Evolutionary conservation across 2,797 vertebrate species (phyloP), one percentile per base, ranked within the genome.

Genomic region (Myripristis murdjan): DNA sequence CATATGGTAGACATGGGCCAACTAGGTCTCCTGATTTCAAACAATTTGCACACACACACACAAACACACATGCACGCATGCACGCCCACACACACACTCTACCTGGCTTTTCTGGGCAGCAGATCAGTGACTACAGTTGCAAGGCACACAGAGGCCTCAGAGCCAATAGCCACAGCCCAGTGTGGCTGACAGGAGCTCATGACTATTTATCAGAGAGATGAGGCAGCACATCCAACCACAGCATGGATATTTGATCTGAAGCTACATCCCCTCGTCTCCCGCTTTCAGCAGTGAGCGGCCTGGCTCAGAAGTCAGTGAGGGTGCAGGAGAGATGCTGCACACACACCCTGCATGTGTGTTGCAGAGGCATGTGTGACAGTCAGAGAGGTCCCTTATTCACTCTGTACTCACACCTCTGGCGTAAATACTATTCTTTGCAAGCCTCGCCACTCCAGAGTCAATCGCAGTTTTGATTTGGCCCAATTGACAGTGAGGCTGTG

Each of bases 191-290:
- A 59, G 55, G 46, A 75, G 54, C n/a, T 26, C 64, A 75, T 82
- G 72, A 62, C 79, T 89, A 81, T 90, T 81, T 74, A 85, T 87
- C 79, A 84, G 67, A 69, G 23, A 64, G 64, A 73, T 24, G 64
- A 75, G 69, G 79, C 79, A 83, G 64, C 46, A 53, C 70, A 73
- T 79, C 75, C 76, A 76, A 81, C 79, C 70, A 46, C 56, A 41
- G 59, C 71, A 81, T 82, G 60, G 68, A 89, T 83, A 83, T 89
- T 88, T 90, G 82, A 89, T 91, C 75, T 80, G 64, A 87, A 70
- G 57, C 58, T 67, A 24, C 53, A 75, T 47, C 37, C 24, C 24
- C 48, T 77, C 54, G 53, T 65, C 66, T 68, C 66, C 48, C 33
- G 12, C 48, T 49, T 18, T 31, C 46, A 54, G 37, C 44, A 53